A percentile compares a stretch with the other conserved stretches of the same genome.
These are phyloP conservation scores for Enteromius viviparus DNA, from an alignment of 2,797 vertebrate species.

Conservation along the genomic window DNA sequence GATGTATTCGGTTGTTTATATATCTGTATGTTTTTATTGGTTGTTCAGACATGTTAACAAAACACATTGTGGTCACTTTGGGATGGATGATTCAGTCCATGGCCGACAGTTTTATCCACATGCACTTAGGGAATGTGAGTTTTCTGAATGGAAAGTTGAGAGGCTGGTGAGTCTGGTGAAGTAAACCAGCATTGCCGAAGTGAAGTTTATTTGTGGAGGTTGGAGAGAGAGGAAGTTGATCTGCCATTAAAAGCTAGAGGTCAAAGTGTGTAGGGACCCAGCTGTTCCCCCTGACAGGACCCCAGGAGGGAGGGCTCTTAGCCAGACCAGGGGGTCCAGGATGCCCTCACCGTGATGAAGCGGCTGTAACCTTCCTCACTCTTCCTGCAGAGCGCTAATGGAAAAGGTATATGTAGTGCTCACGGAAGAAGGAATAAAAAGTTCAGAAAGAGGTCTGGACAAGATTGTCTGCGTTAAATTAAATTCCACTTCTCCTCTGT, in stretches of 20 bases:
- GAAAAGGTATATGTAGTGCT: constrained; percentile 43
- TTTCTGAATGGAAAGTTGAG: neutral
- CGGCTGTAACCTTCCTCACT: constrained; percentile 52
- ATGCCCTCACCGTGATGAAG: constrained; percentile 13
- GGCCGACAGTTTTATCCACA: neutral
- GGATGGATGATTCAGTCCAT: neutral
- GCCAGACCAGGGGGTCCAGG: constrained; percentile 51
- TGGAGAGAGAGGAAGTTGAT: constrained; percentile 51
- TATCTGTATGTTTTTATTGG: neutral
- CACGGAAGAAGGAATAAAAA: constrained; percentile 30
- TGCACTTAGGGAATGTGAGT: neutral
- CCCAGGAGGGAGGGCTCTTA: constrained; percentile 54
- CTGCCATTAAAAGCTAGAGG: constrained; percentile 54
- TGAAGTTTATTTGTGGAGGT: constrained; percentile 39
- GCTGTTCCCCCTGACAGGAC: constrained; percentile 59
- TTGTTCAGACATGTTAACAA: neutral
- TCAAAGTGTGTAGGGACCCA: constrained; percentile 51
- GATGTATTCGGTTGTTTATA: neutral
- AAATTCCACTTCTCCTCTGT: neutral
- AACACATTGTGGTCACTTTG: neutral
- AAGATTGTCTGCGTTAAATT: constrained; percentile 11
- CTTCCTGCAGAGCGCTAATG: constrained; percentile 51
- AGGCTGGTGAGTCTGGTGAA: constrained; percentile 33
- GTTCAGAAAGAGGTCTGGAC: constrained; percentile 32
- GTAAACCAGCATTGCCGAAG: constrained; percentile 30